phyloP scores from a whole-genome alignment of 1,140 invertebrate species.

The Drosophila kohkoa region DNA sequence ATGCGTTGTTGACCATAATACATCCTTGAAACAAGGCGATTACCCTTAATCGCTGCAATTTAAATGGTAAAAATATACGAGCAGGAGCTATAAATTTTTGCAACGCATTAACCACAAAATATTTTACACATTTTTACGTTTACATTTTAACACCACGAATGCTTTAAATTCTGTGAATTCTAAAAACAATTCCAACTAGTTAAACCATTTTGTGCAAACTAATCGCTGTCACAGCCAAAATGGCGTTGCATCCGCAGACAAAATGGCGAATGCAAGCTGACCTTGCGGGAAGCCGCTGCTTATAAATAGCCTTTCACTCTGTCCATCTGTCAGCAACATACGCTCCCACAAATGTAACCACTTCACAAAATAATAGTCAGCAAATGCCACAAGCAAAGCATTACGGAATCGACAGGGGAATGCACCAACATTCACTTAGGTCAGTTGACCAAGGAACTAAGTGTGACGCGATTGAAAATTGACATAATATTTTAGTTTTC shows the following conservation, averaged over 20 bases:
- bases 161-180: slow-evolving; percentile 21
- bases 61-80: slow-evolving; percentile 12
- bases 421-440: background rate
- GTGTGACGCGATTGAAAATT: too few species aligned
- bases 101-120: slow-evolving; percentile 26
- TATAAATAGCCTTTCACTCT: slow-evolving; percentile 54
- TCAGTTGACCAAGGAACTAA: background rate
- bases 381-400: slow-evolving; percentile 16
- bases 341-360: slow-evolving; percentile 36
- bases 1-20: slow-evolving; percentile 13
- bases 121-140: slow-evolving; percentile 6
- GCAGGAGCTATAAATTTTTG: background rate
- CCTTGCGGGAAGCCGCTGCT: slow-evolving; percentile 45
- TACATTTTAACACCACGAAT: background rate
- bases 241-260: slow-evolving; percentile 16
- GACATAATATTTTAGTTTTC: background rate
- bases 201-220: slow-evolving; percentile 16
- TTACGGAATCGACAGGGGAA: background rate
- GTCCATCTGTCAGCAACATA: slow-evolving; percentile 54
- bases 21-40: slow-evolving; percentile 11
- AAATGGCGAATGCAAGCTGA: slow-evolving; percentile 41
- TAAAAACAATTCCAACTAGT: slow-evolving; percentile 11
- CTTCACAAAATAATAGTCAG: slow-evolving; percentile 19
- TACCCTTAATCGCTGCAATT: slow-evolving; percentile 33
- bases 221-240: slow-evolving; percentile 39